Evolutionary conservation across 2,888 invertebrate genomes (phyloP), one percentile per base, ranked within the genome.

Genomic region (Leptinotarsa haldemani): DNA sequence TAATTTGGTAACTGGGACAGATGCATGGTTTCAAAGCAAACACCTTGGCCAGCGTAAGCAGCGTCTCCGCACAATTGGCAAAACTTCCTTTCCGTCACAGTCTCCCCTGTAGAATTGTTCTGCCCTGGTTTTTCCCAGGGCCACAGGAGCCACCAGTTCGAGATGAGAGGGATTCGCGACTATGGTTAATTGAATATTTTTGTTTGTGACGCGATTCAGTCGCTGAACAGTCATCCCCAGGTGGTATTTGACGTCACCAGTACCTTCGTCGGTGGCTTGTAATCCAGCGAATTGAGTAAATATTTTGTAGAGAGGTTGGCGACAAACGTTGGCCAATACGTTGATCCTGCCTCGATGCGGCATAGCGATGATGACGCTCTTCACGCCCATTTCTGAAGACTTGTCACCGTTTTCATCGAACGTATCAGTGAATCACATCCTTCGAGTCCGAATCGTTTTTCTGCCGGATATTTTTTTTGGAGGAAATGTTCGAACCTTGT

Each of bases 391-490:
- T 72, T 94, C 94, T 9, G 98, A 98, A 25, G 97, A 97, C 61
- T 93, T 94, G 87, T 99, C 73, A 99, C 93, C 87, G 97, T 95
- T 88, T 99, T 99, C 94, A 99, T 95, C 0, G 97, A 97, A 0
- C 99, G 99, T 81, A 99, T 99, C 83, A 99, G 90, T 82, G 98
- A 97, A 90, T 99, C 99, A 88, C 98, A 97, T 52, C 99, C 99
- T 88, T 99, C 99, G 70, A 99, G 90, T 82, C 99, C 99, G 89
- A 99, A 99, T 84, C 99, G 93, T 88, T 99, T 99, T 89, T 99
- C 99, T 13, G 98, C 97, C 3, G 98, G 96, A 94, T 96, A 99
- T 89, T 99, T 99, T 86, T 96, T 95, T 1, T 98, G 97, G 84
- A 99, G 89, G 90, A 98, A 99, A 80, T 95, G 95, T 88, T 99